Base-by-base conservation (phyloP, 2,113 vertebrate genomes). In the Tachuris rubrigastra region DNA sequence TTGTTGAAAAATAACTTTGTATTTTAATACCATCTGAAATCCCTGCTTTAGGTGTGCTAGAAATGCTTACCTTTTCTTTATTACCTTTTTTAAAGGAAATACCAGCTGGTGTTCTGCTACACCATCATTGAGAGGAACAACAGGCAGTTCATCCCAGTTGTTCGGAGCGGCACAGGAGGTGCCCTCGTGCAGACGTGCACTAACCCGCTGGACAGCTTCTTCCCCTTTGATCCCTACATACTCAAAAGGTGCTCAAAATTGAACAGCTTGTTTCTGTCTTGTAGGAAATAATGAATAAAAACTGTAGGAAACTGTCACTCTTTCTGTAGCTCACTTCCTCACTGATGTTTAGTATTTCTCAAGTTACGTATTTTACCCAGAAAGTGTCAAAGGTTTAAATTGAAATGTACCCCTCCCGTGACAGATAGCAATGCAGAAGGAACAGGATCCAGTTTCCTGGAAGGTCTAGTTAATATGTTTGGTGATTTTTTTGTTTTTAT, bases 91-190 rank as follows among this genome's bases (percentile, higher is more conserved):
- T 35, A 52, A 42, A 99, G 99, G 97, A 99, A 99, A 82, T 99
- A 99, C 92, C 99, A 99, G 97, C 91, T 99, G 28, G 99, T 98
- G 77, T 99, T 99, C 97, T 99, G 99, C 96, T 99, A 99, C 97
- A 99, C 98, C 2, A 98, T 99, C 93, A 99, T 99, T 27, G 99
- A 99, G 97, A 98, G 98, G 90, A 99, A 99, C 96, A 99, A 98
- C 52, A 98, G 99, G 9, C 98, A 98, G 47, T 84, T 98, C 71
- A 96, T 99, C 49, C 99, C 99, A 0, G 97, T 99, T 35, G 97
- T 99, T 19, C 98, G 98, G 91, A 99, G 96, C 33, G 98, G 98
- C 21, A 82, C 92, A 2, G 98, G 98, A 3, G 99, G 99, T 3
- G 98, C 98, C 96, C 93, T 96, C 0, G 97, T 99, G 55, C 97